Percentiles rank a stretch among this genome's conserved stretches.
phyloP scores from a whole-genome alignment of 2,888 invertebrate genomes.

The Ectemnius lituratus region DNA sequence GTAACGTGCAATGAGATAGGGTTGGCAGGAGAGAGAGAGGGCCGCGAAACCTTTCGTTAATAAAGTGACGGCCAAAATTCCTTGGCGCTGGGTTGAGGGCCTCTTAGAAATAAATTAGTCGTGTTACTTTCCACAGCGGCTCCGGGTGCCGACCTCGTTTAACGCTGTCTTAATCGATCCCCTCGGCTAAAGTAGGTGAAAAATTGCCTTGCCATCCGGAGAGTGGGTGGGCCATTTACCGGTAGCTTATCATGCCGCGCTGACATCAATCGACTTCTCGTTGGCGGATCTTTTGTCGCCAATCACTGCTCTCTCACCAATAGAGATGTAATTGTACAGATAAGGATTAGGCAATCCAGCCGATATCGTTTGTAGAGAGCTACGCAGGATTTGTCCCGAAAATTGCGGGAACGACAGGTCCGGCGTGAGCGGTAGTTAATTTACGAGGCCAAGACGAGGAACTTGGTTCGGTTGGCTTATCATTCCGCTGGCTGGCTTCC shows the following conservation, averaged over 20 bases:
- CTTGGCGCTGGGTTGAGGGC: background rate
- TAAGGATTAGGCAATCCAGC: background rate
- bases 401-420: constrained; percentile 9
- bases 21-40: too few species aligned
- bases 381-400: constrained; percentile 16
- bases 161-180: background rate
- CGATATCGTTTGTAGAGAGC: background rate
- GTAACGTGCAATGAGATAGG: background rate
- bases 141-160: background rate
- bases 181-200: constrained; percentile 4
- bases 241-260: background rate
- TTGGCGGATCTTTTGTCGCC: background rate
- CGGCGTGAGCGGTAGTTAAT: constrained; percentile 42
- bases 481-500: constrained; percentile 22
- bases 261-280: background rate
- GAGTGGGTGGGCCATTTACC: background rate
- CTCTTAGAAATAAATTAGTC: background rate
- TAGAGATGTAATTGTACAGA: background rate
- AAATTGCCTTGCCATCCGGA: background rate
- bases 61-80: background rate
- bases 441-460: constrained; percentile 33
- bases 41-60: background rate
- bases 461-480: constrained; percentile 43
- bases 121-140: background rate
- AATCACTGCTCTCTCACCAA: too few species aligned